Conservation (phyloP, 2,888 invertebrate species). For the Nezara viridula region DNA sequence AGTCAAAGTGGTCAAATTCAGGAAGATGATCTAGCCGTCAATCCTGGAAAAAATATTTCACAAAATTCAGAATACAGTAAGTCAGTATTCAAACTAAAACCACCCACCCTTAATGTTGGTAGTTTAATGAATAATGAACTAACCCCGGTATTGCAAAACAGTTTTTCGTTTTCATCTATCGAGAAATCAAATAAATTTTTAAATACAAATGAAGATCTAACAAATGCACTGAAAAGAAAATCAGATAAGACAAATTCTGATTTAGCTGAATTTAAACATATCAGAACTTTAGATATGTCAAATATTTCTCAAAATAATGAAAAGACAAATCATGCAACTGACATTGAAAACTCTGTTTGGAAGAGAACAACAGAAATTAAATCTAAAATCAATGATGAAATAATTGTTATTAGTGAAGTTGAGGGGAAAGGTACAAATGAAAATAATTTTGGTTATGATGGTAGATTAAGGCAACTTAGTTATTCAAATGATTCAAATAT, state of each 20-base stretch:
- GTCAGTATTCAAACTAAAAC: slow-evolving; percentile 4
- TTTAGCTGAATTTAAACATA: not conserved
- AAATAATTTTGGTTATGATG: not conserved
- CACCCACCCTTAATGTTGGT: not conserved
- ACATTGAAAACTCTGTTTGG: not conserved
- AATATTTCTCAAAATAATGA: not conserved
- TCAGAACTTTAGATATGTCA: not conserved
- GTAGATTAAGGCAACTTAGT: not conserved
- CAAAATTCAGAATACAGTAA: slow-evolving; percentile 7
- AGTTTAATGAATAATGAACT: not conserved
- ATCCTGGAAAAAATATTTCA: slow-evolving; percentile 8
- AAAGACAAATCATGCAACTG: not conserved
- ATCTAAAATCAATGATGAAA: not conserved
- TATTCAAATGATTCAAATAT: not conserved
- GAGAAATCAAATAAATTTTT: not conserved
- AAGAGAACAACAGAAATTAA: not conserved
- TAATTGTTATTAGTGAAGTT: not conserved
- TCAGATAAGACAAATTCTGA: not conserved
- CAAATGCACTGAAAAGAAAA: not conserved
- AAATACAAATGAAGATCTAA: not conserved
- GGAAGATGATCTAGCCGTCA: not conserved
- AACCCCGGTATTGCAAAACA: not conserved
- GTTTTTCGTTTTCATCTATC: not conserved
- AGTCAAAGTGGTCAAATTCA: slow-evolving; percentile 10
- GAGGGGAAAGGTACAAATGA: not conserved